Evolutionary conservation across 2,113 vertebrate genomes (phyloP), one percentile per base, ranked within the genome.

Genomic region (Thinocorus orbignyianus): DNA sequence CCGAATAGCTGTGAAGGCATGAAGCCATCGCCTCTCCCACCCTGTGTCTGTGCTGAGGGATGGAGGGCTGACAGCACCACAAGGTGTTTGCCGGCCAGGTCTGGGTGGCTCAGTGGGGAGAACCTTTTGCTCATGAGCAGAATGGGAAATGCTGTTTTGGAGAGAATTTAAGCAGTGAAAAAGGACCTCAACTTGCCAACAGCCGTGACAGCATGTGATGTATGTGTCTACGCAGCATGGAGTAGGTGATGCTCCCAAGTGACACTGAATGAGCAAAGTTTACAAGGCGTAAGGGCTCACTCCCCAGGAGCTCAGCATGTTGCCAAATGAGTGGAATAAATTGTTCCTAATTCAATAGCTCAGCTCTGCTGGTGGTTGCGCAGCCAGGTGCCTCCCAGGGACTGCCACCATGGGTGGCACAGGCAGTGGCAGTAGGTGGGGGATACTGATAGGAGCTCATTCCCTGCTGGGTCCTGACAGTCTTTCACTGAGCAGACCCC

Each of bases 151-250:
- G 44, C 44, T 42, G 17, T 33, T 94, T 69, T 58, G 28, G 49
- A 88, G 49, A 73, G 10, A 3, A 33, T 58, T 37, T 73, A 44
- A 72, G 16, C 30, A 6, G 64, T 42, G 31, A 52, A 28, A 41
- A 73, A 35, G 8, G 30, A 17, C 39, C 33, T 9, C 24, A 68
- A 51, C 55, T 55, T 5, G 5, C 68, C n/a, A 78, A 69, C 46
- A 65, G 58, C 61, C 58, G 11, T 6, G 20, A 20, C 20, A 74
- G 51, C 51, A 46, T 0, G 5, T 25, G 35, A 23, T 18, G 22
- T 13, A 14, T 28, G 52, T 0, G 3, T 30, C 69, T 18, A n/a
- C 0, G 0, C 13, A 44, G 80, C 7, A 2, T 3, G 1, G 61
- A n/a, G 37, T 25, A 73, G 64, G 48, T 0, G 20, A 46, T 22